Base-by-base conservation (phyloP, 2,797 vertebrate species). In the Acipenser transmontanus region DNA sequence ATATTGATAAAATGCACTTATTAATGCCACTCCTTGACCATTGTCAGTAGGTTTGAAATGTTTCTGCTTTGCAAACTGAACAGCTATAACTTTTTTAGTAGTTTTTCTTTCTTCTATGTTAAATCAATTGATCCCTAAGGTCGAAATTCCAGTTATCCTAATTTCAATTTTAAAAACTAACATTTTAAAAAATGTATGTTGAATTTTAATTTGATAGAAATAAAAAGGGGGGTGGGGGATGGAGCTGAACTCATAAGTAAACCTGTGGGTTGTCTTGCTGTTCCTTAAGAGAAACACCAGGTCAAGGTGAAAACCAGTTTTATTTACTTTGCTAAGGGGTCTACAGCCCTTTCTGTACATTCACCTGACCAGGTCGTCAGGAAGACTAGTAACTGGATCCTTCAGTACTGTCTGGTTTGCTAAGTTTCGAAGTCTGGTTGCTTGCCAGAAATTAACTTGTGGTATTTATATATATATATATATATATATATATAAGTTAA, bases 261-360 rank as follows among this genome's bases (percentile, higher is more conserved):
- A 92, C 80, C 89, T 91, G 79, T 91, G 89, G 91, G 84, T 89
- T 88, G 92, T 96, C 93, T 93, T 97, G 94, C 93, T 98, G 93
- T 93, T 95, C 88, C 86, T 93, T 85, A 87, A 91, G 83, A 91
- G 90, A 90, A 89, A 91, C 91, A 94, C 92, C 92, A 95, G 92
- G 84, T 86, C 69, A 82, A 79, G 74, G 69, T 73, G 70, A 70
- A 81, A 81, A 76, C 68, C 66, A 51, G 54, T 69, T 64, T 61
- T 69, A 63, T 48, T 68, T 11, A 64, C 74, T 71, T 57, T 3
- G 34, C 4, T 34, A 50, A 47, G 57, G 7, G 54, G n/a, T 13
- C 17, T 47, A 9, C 60, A 20, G 49, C 60, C 47, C 47, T 63
- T 50, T 60, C 49, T 66, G 64, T 66, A 9, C 52, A 9, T n/a